Evolutionary conservation across 2,113 vertebrate genomes (phyloP).

Genomic region (Scomber colias): DNA sequence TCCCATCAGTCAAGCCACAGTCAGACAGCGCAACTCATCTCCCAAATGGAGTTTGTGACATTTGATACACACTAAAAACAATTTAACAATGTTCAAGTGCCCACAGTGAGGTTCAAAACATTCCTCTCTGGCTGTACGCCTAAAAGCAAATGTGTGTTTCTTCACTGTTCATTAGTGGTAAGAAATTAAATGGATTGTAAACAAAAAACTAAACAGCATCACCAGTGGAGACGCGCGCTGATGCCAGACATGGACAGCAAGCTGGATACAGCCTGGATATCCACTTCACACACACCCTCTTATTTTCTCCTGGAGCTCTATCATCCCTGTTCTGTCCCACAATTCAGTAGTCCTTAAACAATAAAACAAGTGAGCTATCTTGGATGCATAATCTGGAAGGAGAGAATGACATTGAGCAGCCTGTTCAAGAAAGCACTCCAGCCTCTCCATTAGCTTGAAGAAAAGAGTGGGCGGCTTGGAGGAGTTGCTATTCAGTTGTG

Average conservation of each 20-base stretch:
- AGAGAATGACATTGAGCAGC: constrained; percentile 37
- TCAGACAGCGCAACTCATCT: not conserved
- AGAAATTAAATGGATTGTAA: not conserved
- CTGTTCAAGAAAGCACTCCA: constrained; percentile 55
- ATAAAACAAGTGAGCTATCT: constrained; percentile 42
- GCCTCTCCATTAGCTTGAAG: constrained; percentile 54
- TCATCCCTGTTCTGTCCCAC: not conserved
- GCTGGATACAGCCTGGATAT: not conserved
- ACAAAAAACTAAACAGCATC: not conserved
- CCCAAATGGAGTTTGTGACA: constrained; percentile 1
- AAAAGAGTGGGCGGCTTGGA: constrained; percentile 48
- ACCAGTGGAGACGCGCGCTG: not conserved
- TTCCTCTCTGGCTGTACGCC: not conserved
- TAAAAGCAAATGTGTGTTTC: constrained; percentile 7
- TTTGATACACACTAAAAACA: not conserved
- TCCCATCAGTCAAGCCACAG: not conserved
- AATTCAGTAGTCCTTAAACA: constrained; percentile 31
- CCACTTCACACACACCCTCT: not conserved
- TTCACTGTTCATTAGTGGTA: not conserved
- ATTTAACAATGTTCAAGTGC: not conserved
- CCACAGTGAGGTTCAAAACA: not conserved
- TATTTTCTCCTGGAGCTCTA: not conserved
- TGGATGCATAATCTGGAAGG: constrained; percentile 27
- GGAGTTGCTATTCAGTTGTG: constrained; percentile 51
- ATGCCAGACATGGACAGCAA: not conserved